These are phyloP conservation scores for Mimas tiliae DNA, from an alignment of 2,888 invertebrate species.

Conservation along the genomic window DNA sequence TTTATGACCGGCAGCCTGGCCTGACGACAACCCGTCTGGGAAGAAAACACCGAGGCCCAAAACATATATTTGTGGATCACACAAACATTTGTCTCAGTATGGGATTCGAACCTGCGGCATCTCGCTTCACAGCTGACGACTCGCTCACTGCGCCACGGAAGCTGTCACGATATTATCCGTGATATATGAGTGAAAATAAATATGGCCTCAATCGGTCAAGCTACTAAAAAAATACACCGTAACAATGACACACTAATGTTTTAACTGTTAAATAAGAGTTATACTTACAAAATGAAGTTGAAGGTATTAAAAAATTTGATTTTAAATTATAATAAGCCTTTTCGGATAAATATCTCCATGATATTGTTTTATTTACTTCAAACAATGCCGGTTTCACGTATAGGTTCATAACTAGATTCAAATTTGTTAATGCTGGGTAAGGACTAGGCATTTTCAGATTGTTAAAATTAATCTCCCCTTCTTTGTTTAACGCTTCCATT, in stretches of 20 bases:
- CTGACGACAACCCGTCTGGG: no score
- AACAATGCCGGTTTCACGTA: slow-evolving; percentile 68
- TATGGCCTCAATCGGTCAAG: no score
- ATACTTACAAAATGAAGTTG: slow-evolving; percentile 71
- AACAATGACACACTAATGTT: background rate
- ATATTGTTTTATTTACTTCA: slow-evolving; percentile 63
- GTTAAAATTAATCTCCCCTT: slow-evolving; percentile 65
- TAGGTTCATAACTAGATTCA: slow-evolving; percentile 58
- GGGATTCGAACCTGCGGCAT: no score
- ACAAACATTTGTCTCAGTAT: no score
- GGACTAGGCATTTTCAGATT: slow-evolving; percentile 65
- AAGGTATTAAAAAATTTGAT: slow-evolving; percentile 62
- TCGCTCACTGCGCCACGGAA: no score
- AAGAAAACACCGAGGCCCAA: no score
- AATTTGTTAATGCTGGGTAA: slow-evolving; percentile 53
- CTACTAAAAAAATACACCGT: no score
- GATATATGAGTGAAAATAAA: no score
- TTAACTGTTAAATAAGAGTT: slow-evolving; percentile 12
- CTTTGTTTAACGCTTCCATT: slow-evolving; percentile 52
- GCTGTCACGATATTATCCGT: no score
- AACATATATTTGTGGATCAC: no score
- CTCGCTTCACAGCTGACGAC: no score
- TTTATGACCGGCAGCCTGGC: no score
- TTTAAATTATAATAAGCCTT: slow-evolving; percentile 59
- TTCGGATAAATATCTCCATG: slow-evolving; percentile 62